phyloP scores from a whole-genome alignment of 2,797 vertebrate genomes.

The Silurus aristotelis region DNA sequence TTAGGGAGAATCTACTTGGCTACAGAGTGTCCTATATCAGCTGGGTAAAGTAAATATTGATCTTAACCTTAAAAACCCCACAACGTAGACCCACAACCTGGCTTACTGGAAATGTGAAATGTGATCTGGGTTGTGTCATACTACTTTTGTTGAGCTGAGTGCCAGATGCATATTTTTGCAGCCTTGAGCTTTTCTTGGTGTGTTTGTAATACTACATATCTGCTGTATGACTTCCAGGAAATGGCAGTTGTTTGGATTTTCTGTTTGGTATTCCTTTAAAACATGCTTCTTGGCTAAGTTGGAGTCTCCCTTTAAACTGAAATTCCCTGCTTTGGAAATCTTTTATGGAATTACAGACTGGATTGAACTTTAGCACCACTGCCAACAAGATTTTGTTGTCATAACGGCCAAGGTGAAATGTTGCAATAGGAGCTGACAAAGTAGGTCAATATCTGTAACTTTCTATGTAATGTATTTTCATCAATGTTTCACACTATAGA shows the following conservation, averaged over 20 bases:
- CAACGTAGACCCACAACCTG: not conserved
- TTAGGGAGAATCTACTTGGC: not conserved
- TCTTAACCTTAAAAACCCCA: not conserved
- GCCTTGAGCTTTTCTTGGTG: not conserved
- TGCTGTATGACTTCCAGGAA: not conserved
- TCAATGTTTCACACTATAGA: not conserved
- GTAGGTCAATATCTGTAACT: not conserved
- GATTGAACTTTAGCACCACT: constrained; percentile 19
- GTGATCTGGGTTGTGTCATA: not conserved
- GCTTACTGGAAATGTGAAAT: too few species aligned
- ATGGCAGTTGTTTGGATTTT: not conserved
- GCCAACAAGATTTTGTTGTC: not conserved
- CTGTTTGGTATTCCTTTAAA: not conserved
- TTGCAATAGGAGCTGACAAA: not conserved
- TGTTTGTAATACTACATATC: not conserved
- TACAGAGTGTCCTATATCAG: not conserved
- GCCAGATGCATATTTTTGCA: not conserved
- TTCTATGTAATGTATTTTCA: not conserved
- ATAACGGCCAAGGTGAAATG: not conserved
- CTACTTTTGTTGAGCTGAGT: not conserved
- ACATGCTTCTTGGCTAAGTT: not conserved
- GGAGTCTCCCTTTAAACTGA: not conserved
- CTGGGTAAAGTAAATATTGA: not conserved
- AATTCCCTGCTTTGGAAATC: not conserved
- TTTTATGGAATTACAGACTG: not conserved